Percentiles rank a stretch among this genome's conserved stretches.
These are phyloP conservation scores for Apogon hyalosoma DNA, from an alignment of 2,797 vertebrate genomes.

Conservation along the genomic window DNA sequence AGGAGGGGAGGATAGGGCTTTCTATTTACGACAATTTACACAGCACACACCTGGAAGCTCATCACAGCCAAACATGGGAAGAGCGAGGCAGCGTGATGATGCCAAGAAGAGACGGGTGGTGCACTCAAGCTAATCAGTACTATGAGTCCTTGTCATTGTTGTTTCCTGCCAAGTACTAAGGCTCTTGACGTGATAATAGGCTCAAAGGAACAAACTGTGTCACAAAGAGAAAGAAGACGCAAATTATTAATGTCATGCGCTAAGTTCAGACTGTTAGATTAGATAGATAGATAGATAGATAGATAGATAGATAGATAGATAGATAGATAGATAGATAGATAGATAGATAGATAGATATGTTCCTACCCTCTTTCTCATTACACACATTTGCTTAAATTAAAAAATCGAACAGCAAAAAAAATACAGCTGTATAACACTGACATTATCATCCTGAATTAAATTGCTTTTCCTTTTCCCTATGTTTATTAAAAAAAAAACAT, in stretches of 20 bases:
- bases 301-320: too few relatives aligned
- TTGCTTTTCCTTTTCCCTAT: too few relatives aligned
- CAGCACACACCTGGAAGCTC: slow-evolving; percentile 24
- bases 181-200: slow-evolving; percentile 30
- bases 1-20: background rate
- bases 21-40: background rate
- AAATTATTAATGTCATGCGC: background rate
- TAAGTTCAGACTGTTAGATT: too few relatives aligned
- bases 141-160: slow-evolving; percentile 26
- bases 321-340: too few relatives aligned
- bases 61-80: slow-evolving; percentile 20
- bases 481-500: too few relatives aligned
- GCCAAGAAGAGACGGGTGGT: slow-evolving; percentile 12
- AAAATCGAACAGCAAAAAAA: too few relatives aligned
- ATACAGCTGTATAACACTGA: too few relatives aligned
- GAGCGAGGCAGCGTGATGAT: slow-evolving; percentile 30
- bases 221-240: slow-evolving; percentile 28
- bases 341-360: too few relatives aligned
- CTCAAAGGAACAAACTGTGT: slow-evolving; percentile 18
- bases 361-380: too few relatives aligned
- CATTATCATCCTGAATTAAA: too few relatives aligned
- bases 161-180: slow-evolving; percentile 10
- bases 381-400: too few relatives aligned
- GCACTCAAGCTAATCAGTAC: slow-evolving; percentile 15
- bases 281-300: too few relatives aligned